These are phyloP conservation scores for Neodiprion fabricii DNA, from an alignment of 1,140 invertebrate species.

Conservation along the genomic window DNA sequence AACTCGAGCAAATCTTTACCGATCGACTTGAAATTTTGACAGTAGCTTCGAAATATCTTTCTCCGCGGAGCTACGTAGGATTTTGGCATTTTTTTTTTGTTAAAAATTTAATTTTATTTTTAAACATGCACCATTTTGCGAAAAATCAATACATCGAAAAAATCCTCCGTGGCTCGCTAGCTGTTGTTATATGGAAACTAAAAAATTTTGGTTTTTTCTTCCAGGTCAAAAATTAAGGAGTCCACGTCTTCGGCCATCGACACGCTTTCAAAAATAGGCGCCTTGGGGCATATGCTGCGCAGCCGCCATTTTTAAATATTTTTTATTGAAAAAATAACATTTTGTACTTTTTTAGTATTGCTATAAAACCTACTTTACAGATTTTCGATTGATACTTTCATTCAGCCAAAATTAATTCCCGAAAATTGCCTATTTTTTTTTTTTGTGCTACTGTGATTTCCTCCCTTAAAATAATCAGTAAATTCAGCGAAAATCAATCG, in stretches of 20 bases:
- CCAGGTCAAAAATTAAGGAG: constrained; percentile 23
- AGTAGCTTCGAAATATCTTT: constrained; percentile 23
- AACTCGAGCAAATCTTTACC: constrained; percentile 25
- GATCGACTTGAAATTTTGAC: constrained; percentile 25
- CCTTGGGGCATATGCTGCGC: constrained; percentile 20
- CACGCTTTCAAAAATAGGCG: constrained; percentile 19
- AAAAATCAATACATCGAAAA: constrained; percentile 25
- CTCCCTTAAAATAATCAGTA: too few species aligned
- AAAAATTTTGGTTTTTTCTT: constrained; percentile 22
- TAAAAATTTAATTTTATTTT: too few species aligned
- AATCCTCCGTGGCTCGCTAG: constrained; percentile 28
- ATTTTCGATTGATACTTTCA: too few species aligned
- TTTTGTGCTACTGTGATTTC: too few species aligned
- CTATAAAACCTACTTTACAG: too few species aligned
- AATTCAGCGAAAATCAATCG: too few species aligned
- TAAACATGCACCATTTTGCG: constrained; percentile 23
- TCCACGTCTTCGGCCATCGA: constrained; percentile 22
- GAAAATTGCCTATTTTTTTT: too few species aligned
- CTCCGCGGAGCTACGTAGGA: constrained; percentile 21
- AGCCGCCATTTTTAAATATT: constrained; percentile 25
- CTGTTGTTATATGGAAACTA: constrained; percentile 21
- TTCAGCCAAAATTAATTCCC: too few species aligned
- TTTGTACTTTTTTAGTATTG: too few species aligned
- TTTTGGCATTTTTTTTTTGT: constrained; percentile 21
- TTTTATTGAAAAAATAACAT: too few species aligned